Conservation (phyloP, 2,797 vertebrate species). For the Onychomys leucogaster region DNA sequence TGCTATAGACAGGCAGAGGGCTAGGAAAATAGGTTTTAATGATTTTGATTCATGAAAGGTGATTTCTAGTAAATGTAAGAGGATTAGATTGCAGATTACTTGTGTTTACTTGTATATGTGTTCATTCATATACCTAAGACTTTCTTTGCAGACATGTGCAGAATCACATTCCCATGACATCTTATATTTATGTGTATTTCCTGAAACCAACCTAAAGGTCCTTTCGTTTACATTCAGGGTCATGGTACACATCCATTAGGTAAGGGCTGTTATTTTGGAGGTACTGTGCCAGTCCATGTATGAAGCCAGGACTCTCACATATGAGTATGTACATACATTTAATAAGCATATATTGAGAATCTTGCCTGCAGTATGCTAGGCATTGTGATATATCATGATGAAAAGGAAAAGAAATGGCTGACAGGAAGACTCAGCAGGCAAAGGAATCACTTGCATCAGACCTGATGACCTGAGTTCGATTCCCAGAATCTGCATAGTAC, state of each 20-base stretch:
- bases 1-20: slow-evolving; percentile 65
- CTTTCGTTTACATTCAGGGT: slow-evolving; percentile 17
- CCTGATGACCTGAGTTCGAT: not conserved
- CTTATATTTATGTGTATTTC: not conserved
- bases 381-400: not conserved
- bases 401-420: not conserved
- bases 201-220: not conserved
- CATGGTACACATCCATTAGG: not conserved
- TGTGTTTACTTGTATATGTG: not conserved
- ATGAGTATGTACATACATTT: not conserved
- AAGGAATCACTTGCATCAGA: not conserved
- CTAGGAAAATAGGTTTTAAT: slow-evolving; percentile 77
- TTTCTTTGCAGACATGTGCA: slow-evolving; percentile 2
- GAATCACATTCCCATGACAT: not conserved
- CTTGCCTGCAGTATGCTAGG: not conserved
- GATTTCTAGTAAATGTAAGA: slow-evolving; percentile 33
- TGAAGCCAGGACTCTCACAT: not conserved
- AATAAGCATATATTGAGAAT: not conserved
- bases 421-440: not conserved
- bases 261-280: not conserved
- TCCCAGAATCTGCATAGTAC: not conserved
- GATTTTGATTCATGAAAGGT: slow-evolving; percentile 80
- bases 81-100: slow-evolving; percentile 44
- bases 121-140: not conserved
- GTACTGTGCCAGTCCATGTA: not conserved